Percentiles rank a stretch among this genome's conserved stretches.
Evolutionary conservation across 2,888 invertebrate species (phyloP).

Genomic region (Coenonympha arcania): DNA sequence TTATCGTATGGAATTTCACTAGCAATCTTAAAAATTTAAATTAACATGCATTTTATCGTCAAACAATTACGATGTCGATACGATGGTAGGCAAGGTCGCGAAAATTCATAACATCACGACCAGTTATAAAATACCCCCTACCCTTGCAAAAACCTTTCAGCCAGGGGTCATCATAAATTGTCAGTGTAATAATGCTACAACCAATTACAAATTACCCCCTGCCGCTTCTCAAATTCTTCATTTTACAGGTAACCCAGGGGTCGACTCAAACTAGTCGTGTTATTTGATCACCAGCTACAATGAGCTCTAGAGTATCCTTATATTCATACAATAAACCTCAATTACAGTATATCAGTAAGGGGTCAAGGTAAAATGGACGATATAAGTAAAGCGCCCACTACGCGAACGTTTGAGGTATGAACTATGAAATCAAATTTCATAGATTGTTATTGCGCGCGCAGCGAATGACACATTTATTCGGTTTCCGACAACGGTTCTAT

Average conservation of each 20-base stretch:
- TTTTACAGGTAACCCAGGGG: constrained; percentile 25
- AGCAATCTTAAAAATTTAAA: neutral
- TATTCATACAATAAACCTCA: neutral
- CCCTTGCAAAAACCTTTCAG: too few relatives aligned
- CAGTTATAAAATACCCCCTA: constrained; percentile 2
- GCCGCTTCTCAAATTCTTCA: neutral
- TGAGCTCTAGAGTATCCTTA: constrained; percentile 2
- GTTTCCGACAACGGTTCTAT: constrained; percentile 20
- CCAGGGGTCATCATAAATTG: too few relatives aligned
- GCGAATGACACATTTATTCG: constrained; percentile 34
- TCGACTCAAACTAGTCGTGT: constrained; percentile 39
- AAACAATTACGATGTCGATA: neutral
- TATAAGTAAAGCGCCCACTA: constrained; percentile 49
- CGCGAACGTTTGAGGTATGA: constrained; percentile 41
- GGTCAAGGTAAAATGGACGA: constrained; percentile 41
- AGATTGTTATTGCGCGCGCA: constrained; percentile 53
- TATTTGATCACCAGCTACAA: neutral
- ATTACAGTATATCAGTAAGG: constrained; percentile 18
- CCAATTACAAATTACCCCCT: neutral
- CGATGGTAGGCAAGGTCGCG: constrained; percentile 11
- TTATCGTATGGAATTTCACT: neutral
- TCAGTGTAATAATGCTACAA: too few relatives aligned
- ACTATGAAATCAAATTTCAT: constrained; percentile 31
- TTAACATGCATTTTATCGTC: neutral
- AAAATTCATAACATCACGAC: constrained; percentile 10